Evolutionary conservation across 1,140 invertebrate species (phyloP), one percentile per base, ranked within the genome.

Genomic region (Teleopsis dalmanni): DNA sequence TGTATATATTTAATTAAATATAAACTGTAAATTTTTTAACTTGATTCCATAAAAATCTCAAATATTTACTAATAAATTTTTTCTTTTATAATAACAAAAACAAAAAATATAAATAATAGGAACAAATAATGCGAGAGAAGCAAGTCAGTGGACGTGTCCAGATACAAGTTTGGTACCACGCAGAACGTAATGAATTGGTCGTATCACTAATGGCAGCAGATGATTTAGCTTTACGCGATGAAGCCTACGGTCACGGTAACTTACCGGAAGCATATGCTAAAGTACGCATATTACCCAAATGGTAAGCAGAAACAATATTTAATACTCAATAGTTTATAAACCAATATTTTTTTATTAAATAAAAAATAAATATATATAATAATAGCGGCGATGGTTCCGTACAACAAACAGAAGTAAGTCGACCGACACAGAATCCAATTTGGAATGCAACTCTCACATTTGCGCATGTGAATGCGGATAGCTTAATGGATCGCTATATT

Each of bases 371-470:
- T 29, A 6, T 46, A 16, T 26, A 16, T 19, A 13, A 37, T 57
- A 66, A 3, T 58, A 90, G 87, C 36, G 81, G 81, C 35, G 83
- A 84, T 58, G 81, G 82, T 50, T 78, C 76, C 46, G 79, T 82
- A 13, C 74, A 85, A 43, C 86, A 87, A 61, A 91, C 88, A 1
- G 85, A 85, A 57, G 82, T 88, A 4, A 84, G 87, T 2, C 86
- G 87, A 47, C 82, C 85, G 9, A 85, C 85, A 2, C 85, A 85
- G 58, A 88, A 86, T 65, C 88, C 89, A 7, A 85, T 89, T 37
- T 93, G 88, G 89, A 91, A 92, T 60, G 87, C 88, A 13, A 91
- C 87, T n/a, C 73, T 91, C 16, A 84, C 84, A 44, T 88, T 91
- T 64, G 75, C 81, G 1, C 82, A 84, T 19, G 79, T 90, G 14